Evolutionary conservation across 2,888 invertebrate genomes (phyloP), one percentile per base, ranked within the genome.

Genomic region (Andrena marginata): DNA sequence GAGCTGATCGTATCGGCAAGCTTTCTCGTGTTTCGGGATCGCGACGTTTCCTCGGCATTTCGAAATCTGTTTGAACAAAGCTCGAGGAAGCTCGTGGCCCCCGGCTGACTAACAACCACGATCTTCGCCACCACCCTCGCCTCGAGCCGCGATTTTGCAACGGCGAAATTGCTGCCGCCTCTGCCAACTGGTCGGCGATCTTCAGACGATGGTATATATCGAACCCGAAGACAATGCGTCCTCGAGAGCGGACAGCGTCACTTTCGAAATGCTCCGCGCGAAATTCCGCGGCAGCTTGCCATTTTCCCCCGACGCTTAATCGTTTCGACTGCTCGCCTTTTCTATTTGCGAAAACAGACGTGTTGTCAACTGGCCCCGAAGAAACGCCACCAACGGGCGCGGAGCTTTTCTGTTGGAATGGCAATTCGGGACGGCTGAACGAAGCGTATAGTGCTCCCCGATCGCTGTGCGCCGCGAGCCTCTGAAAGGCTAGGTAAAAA

Each of bases 171-270:
- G 10, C 56, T n/a, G 49, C 48, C 20, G 16, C 35, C 59, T 35
- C 59, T 86, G 86, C 85, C 86, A 86, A 85, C 31, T 81, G 20
- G 85, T 49, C 72, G 48, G 35, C 49, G 69, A 80, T 80, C 84
- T 77, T 74, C 80, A 70, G 54, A 64, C 70, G 67, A 42, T 69
- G 59, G 51, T 67, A 71, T 70, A 71, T 81, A 71, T 51, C n/a
- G 35, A 51, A 64, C n/a, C 10, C 56, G 65, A 68, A 51, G 51
- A 87, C 81, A 81, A 78, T 86, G 71, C 85, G 63, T 51, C 73
- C 62, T 82, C 63, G 70, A 48, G 64, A 48, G 60, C 8, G 42
- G 48, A 35, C 76, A 6, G 60, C 51, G 51, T 80, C 60, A 60
- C 80, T 77, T 72, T 68, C 75, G 76, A 84, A 80, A 77, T 56